Conservation (phyloP, 2,797 vertebrate genomes). For the Mormyrops attenuatus region DNA sequence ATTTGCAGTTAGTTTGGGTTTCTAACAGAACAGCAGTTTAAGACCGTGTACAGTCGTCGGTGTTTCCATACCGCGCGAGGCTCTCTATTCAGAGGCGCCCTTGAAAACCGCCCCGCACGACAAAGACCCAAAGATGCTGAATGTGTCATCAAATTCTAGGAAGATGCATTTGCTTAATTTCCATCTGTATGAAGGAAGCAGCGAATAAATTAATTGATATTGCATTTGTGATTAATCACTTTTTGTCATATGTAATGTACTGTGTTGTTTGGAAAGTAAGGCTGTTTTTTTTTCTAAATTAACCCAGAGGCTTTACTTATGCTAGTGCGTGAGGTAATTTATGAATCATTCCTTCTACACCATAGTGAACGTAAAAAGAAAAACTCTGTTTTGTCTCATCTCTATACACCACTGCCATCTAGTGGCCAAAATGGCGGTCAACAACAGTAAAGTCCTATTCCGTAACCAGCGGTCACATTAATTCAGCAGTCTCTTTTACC, state of each 20-base stretch:
- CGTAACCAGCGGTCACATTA: background rate
- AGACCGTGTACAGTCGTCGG: background rate
- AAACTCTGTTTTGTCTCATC: background rate
- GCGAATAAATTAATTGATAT: background rate
- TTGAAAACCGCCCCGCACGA: background rate
- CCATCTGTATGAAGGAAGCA: background rate
- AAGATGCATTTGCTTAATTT: background rate
- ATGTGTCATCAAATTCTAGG: background rate
- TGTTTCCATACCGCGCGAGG: background rate
- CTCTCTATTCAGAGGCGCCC: background rate
- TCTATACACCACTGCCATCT: background rate
- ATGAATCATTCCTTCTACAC: background rate
- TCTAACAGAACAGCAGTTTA: background rate
- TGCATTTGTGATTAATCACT: background rate
- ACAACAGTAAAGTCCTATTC: background rate
- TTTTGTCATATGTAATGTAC: conserved; percentile 1
- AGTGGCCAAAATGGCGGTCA: background rate
- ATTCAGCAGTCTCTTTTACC: background rate
- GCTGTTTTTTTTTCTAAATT: background rate
- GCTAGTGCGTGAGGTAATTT: background rate
- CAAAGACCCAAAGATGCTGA: background rate
- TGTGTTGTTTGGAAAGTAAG: background rate
- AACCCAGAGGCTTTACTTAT: background rate
- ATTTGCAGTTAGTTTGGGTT: background rate
- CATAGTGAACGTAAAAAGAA: background rate